A percentile compares a stretch with the other conserved stretches of the same genome.
These are phyloP conservation scores for Limnephilus lunatus DNA, from an alignment of 2,888 invertebrate genomes.

Conservation along the genomic window DNA sequence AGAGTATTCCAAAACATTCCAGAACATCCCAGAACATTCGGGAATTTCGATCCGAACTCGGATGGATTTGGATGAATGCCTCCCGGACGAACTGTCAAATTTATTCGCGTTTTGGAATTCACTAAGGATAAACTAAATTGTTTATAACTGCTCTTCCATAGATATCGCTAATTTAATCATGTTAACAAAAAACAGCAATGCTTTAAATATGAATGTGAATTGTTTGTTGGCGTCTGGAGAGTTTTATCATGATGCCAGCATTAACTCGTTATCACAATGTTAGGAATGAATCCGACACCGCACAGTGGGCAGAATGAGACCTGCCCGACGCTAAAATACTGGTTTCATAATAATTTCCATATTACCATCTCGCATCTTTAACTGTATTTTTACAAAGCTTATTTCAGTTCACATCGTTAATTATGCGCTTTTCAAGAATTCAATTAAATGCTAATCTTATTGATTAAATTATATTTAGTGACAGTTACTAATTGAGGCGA, in stretches of 20 bases:
- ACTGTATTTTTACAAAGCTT: neutral
- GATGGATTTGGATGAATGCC: no score
- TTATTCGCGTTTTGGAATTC: no score
- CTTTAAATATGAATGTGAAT: no score
- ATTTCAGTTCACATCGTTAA: constrained; percentile 2
- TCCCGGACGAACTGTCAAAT: no score
- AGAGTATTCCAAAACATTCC: no score
- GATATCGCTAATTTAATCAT: no score
- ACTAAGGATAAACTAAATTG: no score
- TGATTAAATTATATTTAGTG: constrained; percentile 2
- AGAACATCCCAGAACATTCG: no score
- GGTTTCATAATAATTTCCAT: neutral
- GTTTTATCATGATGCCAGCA: neutral
- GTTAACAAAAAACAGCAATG: no score
- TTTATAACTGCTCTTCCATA: no score
- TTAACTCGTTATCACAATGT: neutral
- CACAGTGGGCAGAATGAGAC: neutral
- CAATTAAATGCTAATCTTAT: neutral
- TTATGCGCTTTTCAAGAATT: neutral
- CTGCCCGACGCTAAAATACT: constrained; percentile 30
- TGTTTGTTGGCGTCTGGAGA: no score
- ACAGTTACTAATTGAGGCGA: neutral
- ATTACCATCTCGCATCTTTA: neutral
- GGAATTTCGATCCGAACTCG: no score
- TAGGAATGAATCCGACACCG: neutral